Evolutionary conservation across 2,888 invertebrate species (phyloP).

Genomic region (Pterostichus madidus): DNA sequence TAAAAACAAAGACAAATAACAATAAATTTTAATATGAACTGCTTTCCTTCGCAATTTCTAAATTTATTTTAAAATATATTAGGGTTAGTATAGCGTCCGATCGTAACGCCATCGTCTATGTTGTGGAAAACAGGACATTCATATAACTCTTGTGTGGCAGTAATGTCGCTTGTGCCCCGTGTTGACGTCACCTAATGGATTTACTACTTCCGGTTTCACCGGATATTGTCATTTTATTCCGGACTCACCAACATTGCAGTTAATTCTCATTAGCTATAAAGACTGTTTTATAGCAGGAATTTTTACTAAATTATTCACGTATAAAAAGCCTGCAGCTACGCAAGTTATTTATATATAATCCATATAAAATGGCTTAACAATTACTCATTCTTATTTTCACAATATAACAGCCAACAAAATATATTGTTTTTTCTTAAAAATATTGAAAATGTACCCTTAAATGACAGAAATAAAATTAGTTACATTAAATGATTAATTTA

Average conservation of each 20-base stretch:
- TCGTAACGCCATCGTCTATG: neutral
- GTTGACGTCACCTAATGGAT: slow-evolving; percentile 57
- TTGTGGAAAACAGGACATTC: neutral
- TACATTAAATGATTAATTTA: too few species aligned
- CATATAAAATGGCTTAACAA: too few species aligned
- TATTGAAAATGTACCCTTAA: too few species aligned
- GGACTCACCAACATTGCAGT: slow-evolving; percentile 21
- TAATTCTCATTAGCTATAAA: neutral
- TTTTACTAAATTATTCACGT: too few species aligned
- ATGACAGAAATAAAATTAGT: too few species aligned
- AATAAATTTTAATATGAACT: neutral
- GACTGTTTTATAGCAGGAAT: too few species aligned
- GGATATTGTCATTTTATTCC: slow-evolving; percentile 65
- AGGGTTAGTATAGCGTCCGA: slow-evolving; percentile 10
- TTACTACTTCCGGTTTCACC: slow-evolving; percentile 60
- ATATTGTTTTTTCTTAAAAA: too few species aligned
- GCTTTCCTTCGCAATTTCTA: neutral
- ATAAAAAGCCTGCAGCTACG: too few species aligned
- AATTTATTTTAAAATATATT: slow-evolving; percentile 16
- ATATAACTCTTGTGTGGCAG: slow-evolving; percentile 26
- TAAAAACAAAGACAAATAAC: neutral
- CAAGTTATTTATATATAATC: too few species aligned
- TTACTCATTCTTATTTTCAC: too few species aligned
- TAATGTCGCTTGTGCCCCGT: neutral
- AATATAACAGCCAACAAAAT: too few species aligned